These are phyloP conservation scores for Diacarnus erythraeanus DNA, from an alignment of 37 sponge, comb jelly and placozoan species.

Conservation along the genomic window DNA sequence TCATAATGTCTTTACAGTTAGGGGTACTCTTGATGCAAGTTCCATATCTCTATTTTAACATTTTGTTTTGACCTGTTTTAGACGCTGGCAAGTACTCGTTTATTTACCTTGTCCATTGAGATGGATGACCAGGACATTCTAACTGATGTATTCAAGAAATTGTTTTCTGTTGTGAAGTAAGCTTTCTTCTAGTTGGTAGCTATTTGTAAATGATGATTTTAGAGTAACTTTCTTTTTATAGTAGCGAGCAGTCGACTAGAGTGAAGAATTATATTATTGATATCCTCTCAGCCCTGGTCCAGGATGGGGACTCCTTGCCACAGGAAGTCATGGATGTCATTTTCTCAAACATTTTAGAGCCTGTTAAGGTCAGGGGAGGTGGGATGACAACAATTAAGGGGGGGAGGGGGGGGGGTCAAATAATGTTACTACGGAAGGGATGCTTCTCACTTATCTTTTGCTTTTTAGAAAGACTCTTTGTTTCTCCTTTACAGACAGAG, in stretches of 20 bases:
- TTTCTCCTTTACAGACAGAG: conserved; percentile 30
- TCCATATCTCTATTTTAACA: no score
- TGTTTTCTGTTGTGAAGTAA: conserved; percentile 73
- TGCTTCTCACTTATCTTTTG: not conserved
- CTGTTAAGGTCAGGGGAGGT: conserved; percentile 35
- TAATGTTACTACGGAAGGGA: no score
- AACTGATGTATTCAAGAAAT: conserved; percentile 67
- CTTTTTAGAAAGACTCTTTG: no score
- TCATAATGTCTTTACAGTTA: no score
- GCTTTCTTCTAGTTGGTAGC: not conserved
- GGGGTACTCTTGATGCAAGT: no score
- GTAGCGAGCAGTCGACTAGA: conserved; percentile 54
- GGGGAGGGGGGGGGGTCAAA: not conserved
- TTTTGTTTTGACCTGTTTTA: conserved; percentile 10
- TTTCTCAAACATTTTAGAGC: conserved; percentile 51
- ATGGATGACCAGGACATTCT: conserved; percentile 64
- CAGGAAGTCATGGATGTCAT: conserved; percentile 63
- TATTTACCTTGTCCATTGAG: conserved; percentile 63
- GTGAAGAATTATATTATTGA: conserved; percentile 70
- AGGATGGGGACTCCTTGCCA: conserved; percentile 77
- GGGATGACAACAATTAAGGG: not conserved
- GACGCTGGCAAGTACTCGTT: conserved; percentile 60
- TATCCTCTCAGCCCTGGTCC: conserved; percentile 65
- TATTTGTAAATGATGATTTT: not conserved
- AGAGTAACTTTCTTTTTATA: conserved; percentile 1